Percentiles rank a stretch among this genome's conserved stretches.
These are phyloP conservation scores for Liolophura sinensis DNA, from an alignment of 1,140 invertebrate genomes.

Conservation along the genomic window DNA sequence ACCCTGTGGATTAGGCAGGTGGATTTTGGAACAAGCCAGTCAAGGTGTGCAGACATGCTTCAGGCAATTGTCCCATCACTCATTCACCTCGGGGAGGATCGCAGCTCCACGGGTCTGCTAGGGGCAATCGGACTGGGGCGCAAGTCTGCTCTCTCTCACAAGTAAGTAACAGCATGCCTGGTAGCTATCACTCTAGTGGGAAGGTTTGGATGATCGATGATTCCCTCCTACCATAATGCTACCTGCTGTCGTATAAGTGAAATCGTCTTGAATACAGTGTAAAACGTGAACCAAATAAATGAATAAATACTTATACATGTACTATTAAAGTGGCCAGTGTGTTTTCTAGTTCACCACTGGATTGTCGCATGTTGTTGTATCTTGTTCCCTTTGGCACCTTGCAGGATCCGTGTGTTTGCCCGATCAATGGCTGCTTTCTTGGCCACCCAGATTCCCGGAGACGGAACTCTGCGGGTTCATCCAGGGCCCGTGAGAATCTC, in stretches of 20 bases:
- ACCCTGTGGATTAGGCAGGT: conserved; percentile 62
- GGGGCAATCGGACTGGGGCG: conserved; percentile 70
- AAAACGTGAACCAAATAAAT: neutral
- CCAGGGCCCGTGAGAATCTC: conserved; percentile 17
- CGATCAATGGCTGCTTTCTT: conserved; percentile 31
- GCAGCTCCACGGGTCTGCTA: conserved; percentile 65
- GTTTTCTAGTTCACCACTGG: neutral
- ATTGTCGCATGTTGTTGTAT: neutral
- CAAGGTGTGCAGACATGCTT: conserved; percentile 59
- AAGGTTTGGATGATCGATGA: neutral
- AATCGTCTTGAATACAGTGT: neutral
- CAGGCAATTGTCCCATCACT: conserved; percentile 61
- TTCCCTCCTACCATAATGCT: neutral
- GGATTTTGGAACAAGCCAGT: conserved; percentile 54
- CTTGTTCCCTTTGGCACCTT: conserved; percentile 1
- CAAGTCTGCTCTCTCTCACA: conserved; percentile 63
- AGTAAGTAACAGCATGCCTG: conserved; percentile 53
- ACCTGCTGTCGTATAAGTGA: too few species aligned
- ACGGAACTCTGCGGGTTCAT: conserved; percentile 22
- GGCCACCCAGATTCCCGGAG: conserved; percentile 24
- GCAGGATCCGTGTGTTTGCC: conserved; percentile 29
- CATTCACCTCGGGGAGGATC: conserved; percentile 64
- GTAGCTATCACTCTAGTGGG: neutral
- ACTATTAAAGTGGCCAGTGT: neutral
- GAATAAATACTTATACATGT: neutral